Evolutionary conservation across 2,797 vertebrate species (phyloP).

Genomic region (Cirrhinus mrigala): DNA sequence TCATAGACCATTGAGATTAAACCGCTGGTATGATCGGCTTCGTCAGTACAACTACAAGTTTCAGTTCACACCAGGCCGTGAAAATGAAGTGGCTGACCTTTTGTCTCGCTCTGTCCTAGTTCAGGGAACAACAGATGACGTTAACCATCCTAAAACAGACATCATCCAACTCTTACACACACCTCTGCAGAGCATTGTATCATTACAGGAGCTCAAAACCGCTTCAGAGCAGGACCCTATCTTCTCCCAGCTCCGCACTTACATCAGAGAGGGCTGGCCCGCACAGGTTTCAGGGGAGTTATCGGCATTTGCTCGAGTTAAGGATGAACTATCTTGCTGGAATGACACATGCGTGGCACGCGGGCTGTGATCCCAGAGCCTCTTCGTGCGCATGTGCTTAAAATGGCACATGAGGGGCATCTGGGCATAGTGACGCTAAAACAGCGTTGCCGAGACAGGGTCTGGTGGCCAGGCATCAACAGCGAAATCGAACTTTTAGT

Average conservation of each 20-base stretch:
- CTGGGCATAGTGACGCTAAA: conserved; percentile 31
- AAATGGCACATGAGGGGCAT: too few relatives aligned
- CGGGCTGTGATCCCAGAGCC: conserved; percentile 9
- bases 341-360: conserved; percentile 6
- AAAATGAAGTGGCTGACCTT: too few relatives aligned
- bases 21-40: neutral
- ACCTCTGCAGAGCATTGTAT: too few relatives aligned
- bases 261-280: conserved; percentile 24
- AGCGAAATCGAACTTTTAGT: neutral
- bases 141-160: too few relatives aligned
- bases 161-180: too few relatives aligned
- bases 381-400: neutral
- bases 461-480: neutral
- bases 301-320: neutral
- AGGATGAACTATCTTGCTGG: conserved; percentile 22
- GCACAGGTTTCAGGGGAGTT: neutral
- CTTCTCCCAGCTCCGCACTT: neutral
- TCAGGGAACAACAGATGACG: too few relatives aligned
- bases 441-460: neutral
- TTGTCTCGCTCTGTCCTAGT: too few relatives aligned
- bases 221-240: neutral
- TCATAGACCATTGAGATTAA: too few relatives aligned
- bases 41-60: too few relatives aligned
- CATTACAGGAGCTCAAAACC: too few relatives aligned
- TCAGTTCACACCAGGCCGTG: too few relatives aligned